Evolutionary conservation across 92 coral and sea anemone species (phyloP), one percentile per base, ranked within the genome.

Genomic region (Paramuricea clavata): DNA sequence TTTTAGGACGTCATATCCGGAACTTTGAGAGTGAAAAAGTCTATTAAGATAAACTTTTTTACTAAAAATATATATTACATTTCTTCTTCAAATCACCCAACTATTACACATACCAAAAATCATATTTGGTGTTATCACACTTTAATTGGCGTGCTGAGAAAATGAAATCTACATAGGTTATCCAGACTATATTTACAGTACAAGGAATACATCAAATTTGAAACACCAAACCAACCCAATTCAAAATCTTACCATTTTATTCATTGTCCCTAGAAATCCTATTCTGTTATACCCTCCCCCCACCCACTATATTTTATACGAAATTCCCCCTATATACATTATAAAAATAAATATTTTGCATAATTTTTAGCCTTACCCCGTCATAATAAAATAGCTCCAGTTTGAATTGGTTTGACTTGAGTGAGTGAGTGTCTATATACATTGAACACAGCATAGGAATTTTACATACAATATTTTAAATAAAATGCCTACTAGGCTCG

Each of bases 291-390:
- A 11, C 72, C 73, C 83, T 41, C 83, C 49, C 21, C 72, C 84
- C 84, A 34, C 78, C 49, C 78, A 6, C 22, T 13, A 25, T 23
- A 22, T 27, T 49, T 52, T 78, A 23, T 79, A 60, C 34, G 84
- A 79, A 79, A 79, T 79, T 59, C 73, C 84, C 84, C 52, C 36
- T 79, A 79, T 79, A 34, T 79, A 79, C 84, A 79, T 8, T 79
- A 79, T 79, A 79, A 79, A 79, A 79, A 79, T 59, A 79, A 79
- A 79, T 79, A 76, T 12, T 56, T 76, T 76, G 35, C 60, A 19
- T 54, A 1, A 59, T 59, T 41, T 33, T 59, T 52, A 57, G 17
- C 72, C 52, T 25, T 23, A 31, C 31, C 62, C 23, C 19, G 33
- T 36, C 23, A 23, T 21, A 76, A 49, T 50, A 79, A 79, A 79